These are phyloP conservation scores for Harpalus rufipes DNA, from an alignment of 2,888 invertebrate genomes.

Conservation along the genomic window DNA sequence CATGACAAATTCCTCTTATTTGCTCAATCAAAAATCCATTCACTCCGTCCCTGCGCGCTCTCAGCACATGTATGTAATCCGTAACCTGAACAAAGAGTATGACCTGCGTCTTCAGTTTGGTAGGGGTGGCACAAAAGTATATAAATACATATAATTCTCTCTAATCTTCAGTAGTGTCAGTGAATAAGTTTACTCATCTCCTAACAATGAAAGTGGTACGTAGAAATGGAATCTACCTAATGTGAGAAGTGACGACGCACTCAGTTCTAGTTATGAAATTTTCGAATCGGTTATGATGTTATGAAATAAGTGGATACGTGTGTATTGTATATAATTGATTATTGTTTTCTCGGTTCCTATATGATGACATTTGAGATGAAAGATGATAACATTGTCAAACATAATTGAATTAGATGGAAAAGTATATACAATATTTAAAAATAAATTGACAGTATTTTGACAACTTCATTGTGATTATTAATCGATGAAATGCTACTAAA, in stretches of 20 bases:
- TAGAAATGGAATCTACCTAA: conserved; percentile 14
- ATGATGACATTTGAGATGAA: not conserved
- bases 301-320: conserved; percentile 10
- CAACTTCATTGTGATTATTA: too few species aligned
- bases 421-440: not conserved
- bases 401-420: not conserved
- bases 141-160: conserved; percentile 57
- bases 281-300: conserved; percentile 7
- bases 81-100: conserved; percentile 52
- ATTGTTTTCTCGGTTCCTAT: conserved; percentile 3
- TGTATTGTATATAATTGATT: conserved; percentile 24
- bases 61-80: conserved; percentile 55
- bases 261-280: conserved; percentile 11
- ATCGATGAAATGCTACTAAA: too few species aligned
- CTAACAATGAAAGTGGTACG: conserved; percentile 66
- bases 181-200: conserved; percentile 40
- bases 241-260: conserved; percentile 32
- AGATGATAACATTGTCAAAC: not conserved
- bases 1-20: conserved; percentile 26
- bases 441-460: conserved; percentile 2
- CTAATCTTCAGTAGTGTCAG: conserved; percentile 57
- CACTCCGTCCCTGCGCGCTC: conserved; percentile 39
- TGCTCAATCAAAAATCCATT: conserved; percentile 36
- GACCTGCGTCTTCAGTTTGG: conserved; percentile 25
- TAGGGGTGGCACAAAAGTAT: conserved; percentile 58